Evolutionary conservation across 1,140 invertebrate genomes (phyloP).

Genomic region (Antheraea pernyi): DNA sequence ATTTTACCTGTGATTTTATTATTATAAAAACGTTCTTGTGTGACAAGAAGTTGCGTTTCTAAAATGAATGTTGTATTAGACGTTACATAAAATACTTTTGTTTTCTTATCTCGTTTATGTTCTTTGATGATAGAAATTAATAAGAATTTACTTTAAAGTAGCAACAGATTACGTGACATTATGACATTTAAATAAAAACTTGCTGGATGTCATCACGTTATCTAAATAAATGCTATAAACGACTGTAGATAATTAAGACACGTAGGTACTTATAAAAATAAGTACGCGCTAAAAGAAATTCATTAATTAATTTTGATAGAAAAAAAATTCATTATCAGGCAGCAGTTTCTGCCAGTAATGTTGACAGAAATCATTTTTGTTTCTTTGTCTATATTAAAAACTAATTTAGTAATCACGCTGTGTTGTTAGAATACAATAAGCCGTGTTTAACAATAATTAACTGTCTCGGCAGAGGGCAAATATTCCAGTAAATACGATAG

Average conservation of each 20-base stretch:
- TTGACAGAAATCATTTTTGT: no score
- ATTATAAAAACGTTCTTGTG: conserved; percentile 61
- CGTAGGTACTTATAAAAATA: neutral
- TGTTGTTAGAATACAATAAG: no score
- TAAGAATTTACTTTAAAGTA: neutral
- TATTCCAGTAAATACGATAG: no score
- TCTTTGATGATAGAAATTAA: neutral
- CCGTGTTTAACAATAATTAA: no score
- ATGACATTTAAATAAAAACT: neutral
- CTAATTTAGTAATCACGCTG: no score
- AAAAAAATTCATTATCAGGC: neutral
- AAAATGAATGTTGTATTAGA: conserved; percentile 21
- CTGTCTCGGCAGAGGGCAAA: no score
- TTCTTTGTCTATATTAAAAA: no score
- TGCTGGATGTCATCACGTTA: neutral
- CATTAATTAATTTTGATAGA: no score
- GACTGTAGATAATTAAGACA: neutral
- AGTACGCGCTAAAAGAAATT: no score
- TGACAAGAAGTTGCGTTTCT: conserved; percentile 49
- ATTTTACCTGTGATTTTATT: conserved; percentile 74
- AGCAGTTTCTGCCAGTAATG: neutral
- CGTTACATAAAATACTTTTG: conserved; percentile 16
- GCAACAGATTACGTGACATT: neutral
- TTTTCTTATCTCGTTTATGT: neutral
- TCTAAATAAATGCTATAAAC: neutral